These are phyloP conservation scores for Sparus aurata DNA, from an alignment of 2,797 vertebrate genomes.

Conservation along the genomic window DNA sequence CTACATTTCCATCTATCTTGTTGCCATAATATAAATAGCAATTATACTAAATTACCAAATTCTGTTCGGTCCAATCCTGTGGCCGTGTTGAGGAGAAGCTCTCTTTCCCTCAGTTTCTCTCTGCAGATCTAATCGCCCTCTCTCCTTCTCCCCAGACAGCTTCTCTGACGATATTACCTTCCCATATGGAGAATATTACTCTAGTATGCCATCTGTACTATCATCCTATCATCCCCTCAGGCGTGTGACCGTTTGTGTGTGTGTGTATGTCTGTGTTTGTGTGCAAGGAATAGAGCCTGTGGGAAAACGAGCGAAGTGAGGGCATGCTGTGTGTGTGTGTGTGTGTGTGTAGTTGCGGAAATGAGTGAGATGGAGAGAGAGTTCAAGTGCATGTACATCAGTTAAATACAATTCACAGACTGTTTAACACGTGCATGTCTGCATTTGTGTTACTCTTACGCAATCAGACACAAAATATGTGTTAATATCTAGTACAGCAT, in stretches of 20 bases:
- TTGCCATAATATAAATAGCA: conserved; percentile 5
- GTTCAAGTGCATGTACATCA: conserved; percentile 37
- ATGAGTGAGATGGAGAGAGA: conserved; percentile 43
- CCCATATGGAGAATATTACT: conserved; percentile 81
- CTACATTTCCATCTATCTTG: not conserved
- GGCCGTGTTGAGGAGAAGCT: conserved; percentile 33
- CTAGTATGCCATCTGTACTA: conserved; percentile 82
- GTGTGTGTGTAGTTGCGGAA: conserved; percentile 30
- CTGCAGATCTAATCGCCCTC: conserved; percentile 63
- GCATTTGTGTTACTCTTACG: not conserved
- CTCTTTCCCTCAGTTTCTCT: conserved; percentile 39
- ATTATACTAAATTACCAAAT: conserved; percentile 26
- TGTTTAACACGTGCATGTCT: conserved; percentile 18
- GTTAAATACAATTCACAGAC: conserved; percentile 48
- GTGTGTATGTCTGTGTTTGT: conserved; percentile 2
- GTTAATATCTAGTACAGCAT: not conserved
- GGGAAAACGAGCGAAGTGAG: conserved; percentile 59
- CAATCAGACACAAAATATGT: conserved; percentile 2
- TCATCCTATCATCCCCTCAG: conserved; percentile 75
- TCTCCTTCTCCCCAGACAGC: conserved; percentile 63
- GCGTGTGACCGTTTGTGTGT: conserved; percentile 55
- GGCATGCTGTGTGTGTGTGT: conserved; percentile 45
- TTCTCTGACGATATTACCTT: conserved; percentile 78
- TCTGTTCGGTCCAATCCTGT: conserved; percentile 23
- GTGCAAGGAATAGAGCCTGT: conserved; percentile 47